phyloP scores from a whole-genome alignment of 2,113 vertebrate genomes.

The Hassar affinis region DNA sequence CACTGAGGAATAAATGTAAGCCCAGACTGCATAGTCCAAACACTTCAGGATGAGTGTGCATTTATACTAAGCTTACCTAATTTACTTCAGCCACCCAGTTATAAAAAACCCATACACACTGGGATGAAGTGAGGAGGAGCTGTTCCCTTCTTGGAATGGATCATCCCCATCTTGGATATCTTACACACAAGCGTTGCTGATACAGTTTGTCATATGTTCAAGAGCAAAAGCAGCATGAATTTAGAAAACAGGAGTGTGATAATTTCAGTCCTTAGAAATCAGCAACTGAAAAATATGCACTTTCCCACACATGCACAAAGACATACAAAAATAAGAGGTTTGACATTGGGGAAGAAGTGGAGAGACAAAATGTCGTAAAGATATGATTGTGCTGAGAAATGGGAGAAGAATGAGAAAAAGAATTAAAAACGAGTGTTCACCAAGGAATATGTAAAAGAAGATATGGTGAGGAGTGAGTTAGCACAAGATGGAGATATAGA shows the following conservation, averaged over 20 bases:
- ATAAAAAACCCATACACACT: background rate
- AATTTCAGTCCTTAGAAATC: constrained; percentile 31
- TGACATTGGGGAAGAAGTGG: constrained; percentile 65
- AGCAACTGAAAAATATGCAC: background rate
- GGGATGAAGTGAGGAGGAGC: background rate
- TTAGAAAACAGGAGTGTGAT: constrained; percentile 13
- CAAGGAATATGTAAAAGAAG: constrained; percentile 79
- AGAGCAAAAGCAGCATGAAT: background rate
- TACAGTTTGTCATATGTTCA: background rate
- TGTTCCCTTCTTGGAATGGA: background rate
- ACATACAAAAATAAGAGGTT: constrained; percentile 69
- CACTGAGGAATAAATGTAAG: background rate
- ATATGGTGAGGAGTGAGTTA: constrained; percentile 65
- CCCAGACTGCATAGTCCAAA: background rate
- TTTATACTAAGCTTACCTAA: background rate
- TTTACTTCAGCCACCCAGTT: background rate
- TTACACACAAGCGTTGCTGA: background rate
- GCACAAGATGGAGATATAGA: constrained; percentile 69
- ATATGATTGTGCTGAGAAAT: constrained; percentile 72
- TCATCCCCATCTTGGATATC: too few relatives aligned
- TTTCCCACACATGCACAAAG: constrained; percentile 32
- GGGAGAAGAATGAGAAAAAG: constrained; percentile 69
- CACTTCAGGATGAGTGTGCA: background rate
- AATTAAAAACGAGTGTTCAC: constrained; percentile 69
- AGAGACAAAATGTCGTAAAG: constrained; percentile 73